These are phyloP conservation scores for Lepidostoma basale DNA, from an alignment of 1,140 invertebrate genomes.

Conservation along the genomic window DNA sequence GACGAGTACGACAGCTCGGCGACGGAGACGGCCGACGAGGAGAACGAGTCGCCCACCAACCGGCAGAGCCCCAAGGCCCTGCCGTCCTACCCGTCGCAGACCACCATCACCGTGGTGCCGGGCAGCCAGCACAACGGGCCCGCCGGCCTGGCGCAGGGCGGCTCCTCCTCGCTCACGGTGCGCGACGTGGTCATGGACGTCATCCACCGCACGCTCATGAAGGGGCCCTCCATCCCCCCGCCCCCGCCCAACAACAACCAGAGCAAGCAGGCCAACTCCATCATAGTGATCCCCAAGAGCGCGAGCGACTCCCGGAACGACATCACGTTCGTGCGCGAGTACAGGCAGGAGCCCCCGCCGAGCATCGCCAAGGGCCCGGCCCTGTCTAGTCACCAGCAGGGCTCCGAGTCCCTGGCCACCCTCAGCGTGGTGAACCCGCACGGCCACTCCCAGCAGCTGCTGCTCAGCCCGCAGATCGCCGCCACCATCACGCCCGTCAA, in stretches of 20 bases:
- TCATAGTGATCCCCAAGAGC: constrained; percentile 26
- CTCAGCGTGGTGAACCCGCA: constrained; percentile 69
- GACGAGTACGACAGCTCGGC: constrained; percentile 87
- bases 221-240: constrained; percentile 57
- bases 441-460: constrained; percentile 48
- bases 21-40: constrained; percentile 87
- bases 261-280: constrained; percentile 17
- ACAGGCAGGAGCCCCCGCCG: constrained; percentile 49
- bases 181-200: constrained; percentile 77
- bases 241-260: constrained; percentile 48
- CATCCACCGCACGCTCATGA: constrained; percentile 75
- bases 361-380: constrained; percentile 19
- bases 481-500: constrained; percentile 70
- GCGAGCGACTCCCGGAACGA: constrained; percentile 50
- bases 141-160: constrained; percentile 33
- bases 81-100: constrained; percentile 45
- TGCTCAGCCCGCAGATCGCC: constrained; percentile 61
- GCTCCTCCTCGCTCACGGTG: constrained; percentile 67
- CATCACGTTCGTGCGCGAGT: constrained; percentile 62
- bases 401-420: constrained; percentile 64
- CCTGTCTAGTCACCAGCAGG: constrained; percentile 32
- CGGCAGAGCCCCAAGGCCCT: constrained; percentile 53
- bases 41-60: constrained; percentile 63
- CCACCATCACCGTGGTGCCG: constrained; percentile 45
- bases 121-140: constrained; percentile 50